Conservation (phyloP, 2,888 invertebrate species). For the Coelinius sp. region DNA sequence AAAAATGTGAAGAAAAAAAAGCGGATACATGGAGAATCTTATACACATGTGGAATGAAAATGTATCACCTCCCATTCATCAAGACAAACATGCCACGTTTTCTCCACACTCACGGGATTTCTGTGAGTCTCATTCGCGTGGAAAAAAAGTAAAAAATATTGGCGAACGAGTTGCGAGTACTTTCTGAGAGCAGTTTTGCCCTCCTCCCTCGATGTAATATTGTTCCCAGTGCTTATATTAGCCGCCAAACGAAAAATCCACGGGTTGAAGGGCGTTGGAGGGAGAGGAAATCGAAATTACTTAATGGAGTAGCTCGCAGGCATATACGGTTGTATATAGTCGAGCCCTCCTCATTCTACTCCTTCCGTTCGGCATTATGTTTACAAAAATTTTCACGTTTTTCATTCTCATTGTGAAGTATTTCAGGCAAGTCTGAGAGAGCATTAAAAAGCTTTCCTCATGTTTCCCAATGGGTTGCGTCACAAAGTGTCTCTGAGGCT, state of each 20-base stretch:
- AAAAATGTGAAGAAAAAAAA: background rate
- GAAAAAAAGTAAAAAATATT: slow-evolving; percentile 1
- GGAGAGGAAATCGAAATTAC: slow-evolving; percentile 35
- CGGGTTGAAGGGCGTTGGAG: slow-evolving; percentile 24
- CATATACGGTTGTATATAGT: background rate
- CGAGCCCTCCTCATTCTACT: background rate
- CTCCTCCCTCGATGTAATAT: slow-evolving; percentile 22
- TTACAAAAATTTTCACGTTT: background rate
- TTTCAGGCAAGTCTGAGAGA: background rate
- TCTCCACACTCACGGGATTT: slow-evolving; percentile 5
- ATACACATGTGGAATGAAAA: slow-evolving; percentile 27
- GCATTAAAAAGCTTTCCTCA: background rate
- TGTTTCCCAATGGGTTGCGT: background rate
- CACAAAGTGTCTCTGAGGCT: too few relatives aligned
- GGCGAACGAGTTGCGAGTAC: slow-evolving; percentile 14
- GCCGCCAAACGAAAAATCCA: slow-evolving; percentile 14
- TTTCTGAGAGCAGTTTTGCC: slow-evolving; percentile 9
- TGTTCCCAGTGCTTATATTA: slow-evolving; percentile 31
- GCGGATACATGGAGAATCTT: background rate
- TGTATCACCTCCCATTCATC: slow-evolving; percentile 38
- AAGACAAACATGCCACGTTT: slow-evolving; percentile 11
- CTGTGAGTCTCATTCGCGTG: background rate
- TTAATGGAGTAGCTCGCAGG: slow-evolving; percentile 33
- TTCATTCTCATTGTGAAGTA: background rate
- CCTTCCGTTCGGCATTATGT: background rate